Conservation (phyloP, 2,797 vertebrate genomes). For the Enteromius afrohamiltoni region DNA sequence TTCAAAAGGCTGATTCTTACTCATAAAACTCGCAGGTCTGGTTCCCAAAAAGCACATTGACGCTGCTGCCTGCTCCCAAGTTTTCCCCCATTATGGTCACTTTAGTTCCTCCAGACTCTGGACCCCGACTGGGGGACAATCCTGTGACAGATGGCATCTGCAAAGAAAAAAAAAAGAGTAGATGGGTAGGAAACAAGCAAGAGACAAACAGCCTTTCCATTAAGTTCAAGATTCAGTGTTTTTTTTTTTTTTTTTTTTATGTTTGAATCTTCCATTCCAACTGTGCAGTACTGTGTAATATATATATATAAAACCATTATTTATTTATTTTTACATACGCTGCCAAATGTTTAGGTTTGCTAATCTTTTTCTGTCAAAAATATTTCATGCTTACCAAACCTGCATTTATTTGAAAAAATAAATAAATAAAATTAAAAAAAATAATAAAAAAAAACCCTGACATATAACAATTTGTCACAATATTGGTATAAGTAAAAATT, state of each 20-base stretch:
- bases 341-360: not conserved
- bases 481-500: not conserved
- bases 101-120: conserved; percentile 95
- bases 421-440: no score
- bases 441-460: not conserved
- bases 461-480: not conserved
- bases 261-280: not conserved
- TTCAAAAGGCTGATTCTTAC: conserved; percentile 75
- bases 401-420: not conserved
- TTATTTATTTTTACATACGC: not conserved
- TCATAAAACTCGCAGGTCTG: conserved; percentile 94
- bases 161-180: not conserved
- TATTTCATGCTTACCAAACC: not conserved
- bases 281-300: not conserved
- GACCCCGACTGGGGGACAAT: conserved; percentile 88
- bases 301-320: not conserved
- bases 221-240: not conserved
- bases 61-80: conserved; percentile 91
- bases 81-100: conserved; percentile 93
- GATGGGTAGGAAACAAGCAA: conserved; percentile 25
- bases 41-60: conserved; percentile 90
- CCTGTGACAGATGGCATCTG: conserved; percentile 89
- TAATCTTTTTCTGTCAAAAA: not conserved
- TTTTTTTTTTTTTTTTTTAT: not conserved
- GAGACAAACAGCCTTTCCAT: not conserved